phyloP scores from a whole-genome alignment of 1,140 invertebrate genomes.

The Caenorhabditis inopinata region DNA sequence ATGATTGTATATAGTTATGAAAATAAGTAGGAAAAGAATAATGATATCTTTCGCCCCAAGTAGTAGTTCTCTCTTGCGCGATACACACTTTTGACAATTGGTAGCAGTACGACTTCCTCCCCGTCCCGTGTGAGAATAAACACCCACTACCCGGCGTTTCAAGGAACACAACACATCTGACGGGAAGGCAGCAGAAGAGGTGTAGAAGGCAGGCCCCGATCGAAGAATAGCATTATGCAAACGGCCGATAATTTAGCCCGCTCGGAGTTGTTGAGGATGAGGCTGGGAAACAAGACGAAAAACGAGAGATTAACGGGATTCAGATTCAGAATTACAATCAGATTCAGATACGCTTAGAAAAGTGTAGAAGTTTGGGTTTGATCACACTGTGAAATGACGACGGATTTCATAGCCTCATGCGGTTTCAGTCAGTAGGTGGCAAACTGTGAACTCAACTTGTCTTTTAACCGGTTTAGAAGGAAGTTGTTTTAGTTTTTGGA shows the following conservation, averaged over 20 bases:
- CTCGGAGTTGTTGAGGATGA: neutral
- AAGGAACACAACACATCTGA: slow-evolving; percentile 5
- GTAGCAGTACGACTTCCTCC: neutral
- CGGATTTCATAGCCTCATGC: no score
- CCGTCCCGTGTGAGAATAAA: slow-evolving; percentile 10
- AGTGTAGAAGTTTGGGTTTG: no score
- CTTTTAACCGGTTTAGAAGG: no score
- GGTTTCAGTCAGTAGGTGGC: no score
- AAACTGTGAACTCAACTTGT: no score
- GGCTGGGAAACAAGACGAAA: neutral
- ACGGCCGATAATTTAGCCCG: slow-evolving; percentile 17
- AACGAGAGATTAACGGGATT: slow-evolving; percentile 5
- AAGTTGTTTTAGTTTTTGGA: no score
- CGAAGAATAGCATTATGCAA: slow-evolving; percentile 27
- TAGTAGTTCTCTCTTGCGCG: neutral
- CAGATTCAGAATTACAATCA: neutral
- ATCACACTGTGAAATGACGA: no score
- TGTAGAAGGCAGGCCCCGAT: neutral
- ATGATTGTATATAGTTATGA: slow-evolving; percentile 10
- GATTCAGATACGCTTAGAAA: neutral
- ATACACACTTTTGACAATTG: neutral
- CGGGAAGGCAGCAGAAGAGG: neutral
- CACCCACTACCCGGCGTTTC: neutral
- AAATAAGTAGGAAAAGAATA: neutral
- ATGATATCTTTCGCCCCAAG: slow-evolving; percentile 26